Evolutionary conservation across 2,888 invertebrate species (phyloP), one percentile per base, ranked within the genome.

Genomic region (Andrena marginata): DNA sequence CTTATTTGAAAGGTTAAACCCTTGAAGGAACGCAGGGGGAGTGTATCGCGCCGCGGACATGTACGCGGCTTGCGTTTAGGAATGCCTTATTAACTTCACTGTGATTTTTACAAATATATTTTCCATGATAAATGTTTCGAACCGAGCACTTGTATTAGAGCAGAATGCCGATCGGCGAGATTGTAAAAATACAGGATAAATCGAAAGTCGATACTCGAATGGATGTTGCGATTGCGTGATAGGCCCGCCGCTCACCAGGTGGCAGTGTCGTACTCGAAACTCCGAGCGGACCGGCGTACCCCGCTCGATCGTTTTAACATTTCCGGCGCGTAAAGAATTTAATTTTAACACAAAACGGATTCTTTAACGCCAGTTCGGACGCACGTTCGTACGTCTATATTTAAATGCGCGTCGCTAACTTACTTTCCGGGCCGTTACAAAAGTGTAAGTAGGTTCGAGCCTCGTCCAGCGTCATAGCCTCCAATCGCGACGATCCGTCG

Each of bases 21-120:
- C 49, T 64, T 2, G 54, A 80, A 4, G 68, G 68, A 20, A 35
- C 23, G 48, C 33, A 26, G 59, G 8, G 65, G 31, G 59, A 73
- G 51, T 74, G 42, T 64, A 42, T 26, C 23, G 10, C 42, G 72
- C 48, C 62, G 33, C 35, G 70, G 51, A 54, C 60, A 56, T 56
- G 64, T 54, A 68, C 62, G 56, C 67, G 56, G 56, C 72, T 78
- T 78, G 60, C 71, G 71, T 77, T 80, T 56, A 23, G 71, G 49
- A 80, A 80, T 81, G 80, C 80, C 81, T 80, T 81, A 80, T 74
- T 79, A 67, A 68, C 64, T 65, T 78, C 42, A 62, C 81, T 81
- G 81, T 82, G 81, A 82, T 82, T 82, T 81, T 76, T 82, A 81
- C 56, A 65, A 51, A 69, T 77, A 69, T 72, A 80, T 82, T 82